Evolutionary conservation across 2,797 vertebrate genomes (phyloP).

Genomic region (Chromobotia macracanthus): DNA sequence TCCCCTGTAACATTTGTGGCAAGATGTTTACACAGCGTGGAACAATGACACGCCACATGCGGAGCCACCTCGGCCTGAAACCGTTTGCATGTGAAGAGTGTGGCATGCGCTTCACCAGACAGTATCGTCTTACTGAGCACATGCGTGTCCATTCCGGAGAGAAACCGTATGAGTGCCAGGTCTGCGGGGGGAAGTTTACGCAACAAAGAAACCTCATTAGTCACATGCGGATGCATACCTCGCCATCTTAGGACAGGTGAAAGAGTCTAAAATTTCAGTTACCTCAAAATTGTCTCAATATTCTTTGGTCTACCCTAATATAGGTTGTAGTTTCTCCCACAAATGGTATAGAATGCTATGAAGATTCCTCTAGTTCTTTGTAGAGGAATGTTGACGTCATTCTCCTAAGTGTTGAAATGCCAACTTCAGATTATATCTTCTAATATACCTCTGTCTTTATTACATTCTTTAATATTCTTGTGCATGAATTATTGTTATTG

Average conservation of each 20-base stretch:
- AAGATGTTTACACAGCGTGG: slow-evolving; percentile 91
- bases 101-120: slow-evolving; percentile 90
- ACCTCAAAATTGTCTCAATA: not conserved
- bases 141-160: slow-evolving; percentile 92
- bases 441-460: slow-evolving; percentile 33
- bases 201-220: slow-evolving; percentile 92
- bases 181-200: slow-evolving; percentile 89
- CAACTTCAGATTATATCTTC: not conserved
- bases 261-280: slow-evolving; percentile 79
- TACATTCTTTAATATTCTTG: slow-evolving; percentile 25
- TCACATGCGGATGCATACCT: slow-evolving; percentile 90
- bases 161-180: slow-evolving; percentile 90
- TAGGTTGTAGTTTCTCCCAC: not conserved
- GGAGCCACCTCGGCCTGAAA: slow-evolving; percentile 89
- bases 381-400: not conserved
- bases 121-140: slow-evolving; percentile 91
- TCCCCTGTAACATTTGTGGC: slow-evolving; percentile 88
- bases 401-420: slow-evolving; percentile 4
- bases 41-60: slow-evolving; percentile 92
- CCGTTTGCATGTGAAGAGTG: slow-evolving; percentile 89
- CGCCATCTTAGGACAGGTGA: slow-evolving; percentile 87
- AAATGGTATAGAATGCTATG: slow-evolving; percentile 10
- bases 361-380: not conserved
- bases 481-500: slow-evolving; percentile 33
- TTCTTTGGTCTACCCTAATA: not conserved